Percentiles rank a stretch among this genome's conserved stretches.
phyloP scores from a whole-genome alignment of 2,888 invertebrate genomes.

The Macroteleia sp. region DNA sequence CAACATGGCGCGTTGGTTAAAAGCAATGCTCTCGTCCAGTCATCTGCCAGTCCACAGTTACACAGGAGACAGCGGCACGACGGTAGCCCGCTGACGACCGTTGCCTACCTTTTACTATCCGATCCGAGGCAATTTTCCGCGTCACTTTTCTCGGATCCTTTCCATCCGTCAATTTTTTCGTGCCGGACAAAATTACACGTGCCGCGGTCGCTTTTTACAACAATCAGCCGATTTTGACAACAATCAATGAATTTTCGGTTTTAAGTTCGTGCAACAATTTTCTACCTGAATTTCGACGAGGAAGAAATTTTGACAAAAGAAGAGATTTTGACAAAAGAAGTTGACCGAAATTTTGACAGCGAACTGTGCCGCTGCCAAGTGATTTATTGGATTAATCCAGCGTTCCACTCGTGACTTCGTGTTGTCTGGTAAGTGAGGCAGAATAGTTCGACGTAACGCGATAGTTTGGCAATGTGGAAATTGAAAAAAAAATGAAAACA shows the following conservation, averaged over 20 bases:
- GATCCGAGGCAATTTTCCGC: conserved; percentile 27
- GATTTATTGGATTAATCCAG: conserved; percentile 41
- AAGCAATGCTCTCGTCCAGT: conserved; percentile 80
- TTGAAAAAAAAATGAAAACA: too few relatives aligned
- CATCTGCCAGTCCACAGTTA: conserved; percentile 76
- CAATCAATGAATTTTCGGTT: not conserved
- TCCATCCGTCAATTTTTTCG: not conserved
- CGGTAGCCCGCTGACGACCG: conserved; percentile 24
- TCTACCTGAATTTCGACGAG: too few relatives aligned
- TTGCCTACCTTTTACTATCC: conserved; percentile 15
- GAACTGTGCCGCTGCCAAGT: conserved; percentile 26
- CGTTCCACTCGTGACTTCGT: conserved; percentile 3
- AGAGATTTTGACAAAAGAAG: too few relatives aligned
- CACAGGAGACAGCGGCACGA: conserved; percentile 59
- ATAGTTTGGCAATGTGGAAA: conserved; percentile 7
- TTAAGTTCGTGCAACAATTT: not conserved
- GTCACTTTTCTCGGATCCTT: not conserved
- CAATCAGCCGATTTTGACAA: too few relatives aligned
- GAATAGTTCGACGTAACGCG: not conserved
- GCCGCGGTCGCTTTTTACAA: conserved; percentile 10
- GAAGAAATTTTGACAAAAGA: not conserved
- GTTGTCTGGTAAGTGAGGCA: conserved; percentile 29
- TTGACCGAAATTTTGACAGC: not conserved
- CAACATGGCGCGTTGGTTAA: conserved; percentile 83
- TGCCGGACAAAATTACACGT: conserved; percentile 3